These are phyloP conservation scores for Acleris cristana DNA, from an alignment of 2,888 invertebrate species.

Conservation along the genomic window DNA sequence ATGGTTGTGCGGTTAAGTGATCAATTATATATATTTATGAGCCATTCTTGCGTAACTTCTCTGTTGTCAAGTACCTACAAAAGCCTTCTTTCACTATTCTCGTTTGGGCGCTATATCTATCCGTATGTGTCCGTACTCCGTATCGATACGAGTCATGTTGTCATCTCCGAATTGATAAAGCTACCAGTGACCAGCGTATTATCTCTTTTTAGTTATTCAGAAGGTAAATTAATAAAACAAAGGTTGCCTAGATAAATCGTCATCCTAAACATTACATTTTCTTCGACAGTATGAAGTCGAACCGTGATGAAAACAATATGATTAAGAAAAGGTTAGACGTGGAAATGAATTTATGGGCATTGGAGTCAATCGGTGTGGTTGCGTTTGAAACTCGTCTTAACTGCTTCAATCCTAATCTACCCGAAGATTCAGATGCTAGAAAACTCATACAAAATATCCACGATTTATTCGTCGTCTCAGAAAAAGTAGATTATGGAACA, in stretches of 20 bases:
- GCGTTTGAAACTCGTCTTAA: constrained; percentile 68
- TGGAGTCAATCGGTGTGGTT: constrained; percentile 81
- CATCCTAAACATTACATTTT: not conserved
- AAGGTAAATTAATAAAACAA: no score
- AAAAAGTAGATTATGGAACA: constrained; percentile 62
- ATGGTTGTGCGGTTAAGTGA: constrained; percentile 84
- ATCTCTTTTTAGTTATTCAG: no score
- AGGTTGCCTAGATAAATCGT: not conserved
- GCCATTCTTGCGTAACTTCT: not conserved
- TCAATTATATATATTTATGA: not conserved
- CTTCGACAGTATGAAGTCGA: constrained; percentile 74
- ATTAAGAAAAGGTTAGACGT: constrained; percentile 81
- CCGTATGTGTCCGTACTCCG: no score
- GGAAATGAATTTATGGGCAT: constrained; percentile 85
- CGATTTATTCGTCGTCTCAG: constrained; percentile 51
- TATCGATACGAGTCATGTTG: no score
- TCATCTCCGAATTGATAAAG: no score
- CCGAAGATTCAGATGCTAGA: constrained; percentile 61
- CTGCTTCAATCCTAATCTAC: constrained; percentile 60
- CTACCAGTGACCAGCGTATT: no score
- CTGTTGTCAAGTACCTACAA: not conserved
- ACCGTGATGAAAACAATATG: constrained; percentile 79
- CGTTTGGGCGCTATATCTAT: not conserved
- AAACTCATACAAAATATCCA: constrained; percentile 63
- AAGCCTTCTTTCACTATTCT: not conserved